Evolutionary conservation across 2,113 vertebrate genomes (phyloP), one percentile per base, ranked within the genome.

Genomic region (Lampris megalopsis): DNA sequence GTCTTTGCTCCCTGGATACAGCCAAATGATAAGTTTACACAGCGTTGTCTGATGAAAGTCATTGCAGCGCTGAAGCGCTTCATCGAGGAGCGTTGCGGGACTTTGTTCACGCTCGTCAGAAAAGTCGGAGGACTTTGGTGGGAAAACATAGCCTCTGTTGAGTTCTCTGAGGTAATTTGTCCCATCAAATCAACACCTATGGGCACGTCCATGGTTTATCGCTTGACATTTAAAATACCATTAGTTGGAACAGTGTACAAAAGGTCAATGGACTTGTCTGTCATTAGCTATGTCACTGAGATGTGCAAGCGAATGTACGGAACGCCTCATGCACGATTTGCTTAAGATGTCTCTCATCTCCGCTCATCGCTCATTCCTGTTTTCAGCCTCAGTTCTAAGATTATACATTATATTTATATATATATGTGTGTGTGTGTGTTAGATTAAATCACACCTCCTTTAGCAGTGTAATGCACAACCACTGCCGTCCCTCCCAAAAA

Each of bases 241-340:
- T 81, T 68, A 79, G 74, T 60, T 71, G 77, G 72, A 50, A 63
- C 66, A 80, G 70, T 42, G 71, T 81, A 62, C 80, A 88, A 24
- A 87, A 92, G 87, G 90, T 91, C 89, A 88, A 79, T 63, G 62
- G 68, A 58, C 69, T 69, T 69, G 71, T 84, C 79, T 75, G 75
- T 78, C 79, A 76, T 81, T 81, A 86, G 79, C 71, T 54, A 62
- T 48, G 70, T 13, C 56, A 47, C 52, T 49, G 43, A 6, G 37
- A 62, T n/a, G 41, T 10, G n/a, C 79, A 63, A 70, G 73, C 11
- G 72, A 13, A 62, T 57, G 40, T 54, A 75, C 54, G 62, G 57
- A 78, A 65, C 53, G 70, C 73, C 47, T 11, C 36, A 61, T 64
- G 52, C 75, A 42, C 73, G 77, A 69, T 82, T 84, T 77, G 38